phyloP scores from a whole-genome alignment of 2,113 vertebrate genomes.

The Ctenomys sociabilis region DNA sequence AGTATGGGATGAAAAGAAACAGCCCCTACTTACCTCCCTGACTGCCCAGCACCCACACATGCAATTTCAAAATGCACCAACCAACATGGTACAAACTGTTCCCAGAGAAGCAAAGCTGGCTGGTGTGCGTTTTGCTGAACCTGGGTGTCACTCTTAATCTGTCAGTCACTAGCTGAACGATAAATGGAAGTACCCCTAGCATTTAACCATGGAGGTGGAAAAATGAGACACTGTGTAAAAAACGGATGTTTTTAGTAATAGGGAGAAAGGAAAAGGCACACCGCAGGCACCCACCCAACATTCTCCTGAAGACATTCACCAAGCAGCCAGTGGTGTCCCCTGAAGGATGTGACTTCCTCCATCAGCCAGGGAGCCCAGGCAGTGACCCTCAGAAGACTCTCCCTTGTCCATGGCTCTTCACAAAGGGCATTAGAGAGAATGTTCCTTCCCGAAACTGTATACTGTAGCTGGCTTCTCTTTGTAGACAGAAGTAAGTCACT shows the following conservation, averaged over 20 bases:
- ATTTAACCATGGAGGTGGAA: not conserved
- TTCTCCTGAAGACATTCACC: not conserved
- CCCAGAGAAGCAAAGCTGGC: not conserved
- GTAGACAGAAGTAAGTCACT: not conserved
- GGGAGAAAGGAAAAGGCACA: not conserved
- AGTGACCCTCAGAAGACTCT: not conserved
- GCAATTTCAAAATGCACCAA: not conserved
- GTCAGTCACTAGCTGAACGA: not conserved
- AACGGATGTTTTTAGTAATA: not conserved
- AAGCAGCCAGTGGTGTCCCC: not conserved
- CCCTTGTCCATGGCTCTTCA: not conserved
- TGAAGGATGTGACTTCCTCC: not conserved
- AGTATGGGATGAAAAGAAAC: not conserved
- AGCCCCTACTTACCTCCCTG: no score
- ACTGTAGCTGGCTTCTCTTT: not conserved
- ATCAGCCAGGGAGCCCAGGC: not conserved
- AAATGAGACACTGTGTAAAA: not conserved
- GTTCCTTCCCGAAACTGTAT: not conserved
- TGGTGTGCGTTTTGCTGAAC: fast-evolving
- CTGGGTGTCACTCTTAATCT: not conserved
- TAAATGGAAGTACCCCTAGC: not conserved
- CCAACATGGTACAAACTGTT: not conserved
- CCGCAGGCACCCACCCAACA: no score
- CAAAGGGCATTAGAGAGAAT: not conserved
- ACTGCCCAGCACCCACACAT: not conserved